Evolutionary conservation across 2,888 invertebrate species (phyloP).

Genomic region (Eupeodes luniger): DNA sequence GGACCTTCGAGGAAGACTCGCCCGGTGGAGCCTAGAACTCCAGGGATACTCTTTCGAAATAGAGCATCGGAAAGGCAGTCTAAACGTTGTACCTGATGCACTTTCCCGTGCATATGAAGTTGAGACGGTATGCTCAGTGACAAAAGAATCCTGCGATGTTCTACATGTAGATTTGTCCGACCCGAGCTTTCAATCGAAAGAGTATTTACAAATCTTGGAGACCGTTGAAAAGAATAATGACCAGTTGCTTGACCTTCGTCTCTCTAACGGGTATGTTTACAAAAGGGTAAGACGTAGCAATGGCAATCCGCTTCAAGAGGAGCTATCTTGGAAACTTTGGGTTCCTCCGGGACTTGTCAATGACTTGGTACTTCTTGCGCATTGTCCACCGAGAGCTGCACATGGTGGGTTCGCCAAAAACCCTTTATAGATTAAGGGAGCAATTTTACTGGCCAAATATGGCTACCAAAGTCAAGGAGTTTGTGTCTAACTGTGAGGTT

Average conservation of each 20-base stretch:
- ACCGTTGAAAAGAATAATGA: too few relatives aligned
- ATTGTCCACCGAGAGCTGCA: background rate
- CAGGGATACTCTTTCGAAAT: slow-evolving; percentile 1
- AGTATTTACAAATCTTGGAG: too few relatives aligned
- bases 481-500: background rate
- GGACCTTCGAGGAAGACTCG: background rate
- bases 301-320: background rate
- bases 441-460: slow-evolving; percentile 14
- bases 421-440: background rate
- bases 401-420: background rate
- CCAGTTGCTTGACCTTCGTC: background rate
- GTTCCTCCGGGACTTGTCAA: background rate
- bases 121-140: too few relatives aligned
- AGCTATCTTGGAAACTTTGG: background rate
- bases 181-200: too few relatives aligned
- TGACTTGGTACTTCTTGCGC: background rate
- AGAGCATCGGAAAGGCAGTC: background rate
- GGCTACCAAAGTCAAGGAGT: background rate
- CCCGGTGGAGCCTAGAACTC: background rate
- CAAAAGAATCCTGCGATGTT: too few relatives aligned
- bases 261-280: background rate
- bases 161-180: too few relatives aligned
- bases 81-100: background rate
- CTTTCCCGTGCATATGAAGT: too few relatives aligned
- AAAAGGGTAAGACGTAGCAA: background rate